Evolutionary conservation across 2,797 vertebrate genomes (phyloP), one percentile per base, ranked within the genome.

Genomic region (Anabas testudineus): DNA sequence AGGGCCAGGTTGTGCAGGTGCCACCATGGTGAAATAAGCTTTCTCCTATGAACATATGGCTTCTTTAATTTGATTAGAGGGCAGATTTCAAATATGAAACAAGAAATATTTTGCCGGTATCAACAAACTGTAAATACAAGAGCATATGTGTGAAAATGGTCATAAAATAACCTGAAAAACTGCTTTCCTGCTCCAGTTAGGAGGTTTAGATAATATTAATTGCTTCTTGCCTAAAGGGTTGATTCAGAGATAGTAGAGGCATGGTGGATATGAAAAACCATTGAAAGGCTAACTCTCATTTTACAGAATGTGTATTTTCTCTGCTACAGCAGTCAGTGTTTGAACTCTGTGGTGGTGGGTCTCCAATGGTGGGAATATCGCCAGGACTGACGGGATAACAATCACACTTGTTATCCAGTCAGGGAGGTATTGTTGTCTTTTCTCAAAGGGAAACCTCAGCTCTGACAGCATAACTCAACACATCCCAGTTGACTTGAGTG

Each of bases 401-500:
- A 80, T 22, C 28, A 8, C 15, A 51, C 16, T 61, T 72, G 45
- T 76, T 74, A 58, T 80, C 49, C 24, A 39, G 56, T 46, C 52
- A 77, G 69, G 58, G 41, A 74, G 61, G 49, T 74, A 78, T 68
- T 71, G 71, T 78, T 71, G 12, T 10, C 39, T 28, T 65, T 48
- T 70, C 79, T 84, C 53, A 82, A 67, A 67, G 30, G 30, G 10
- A 37, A 60, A 54, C 48, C 46, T 65, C 32, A 49, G 70, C 67
- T 78, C 63, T 71, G 42, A 74, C 68, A 82, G 52, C 77, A 85
- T 70, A 87, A 80, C 49, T 34, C 3, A 34, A 52, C 67, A n/a
- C 60, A 72, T 46, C 63, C 69, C 61, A 51, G 32, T 72, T 62
- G 46, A 19, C 64, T 30, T 54, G 26, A 64, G 15, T 7, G 7